These are phyloP conservation scores for Hippasteria phrygiana DNA, from an alignment of 53 echinoderm and acorn worm genomes.

Conservation along the genomic window DNA sequence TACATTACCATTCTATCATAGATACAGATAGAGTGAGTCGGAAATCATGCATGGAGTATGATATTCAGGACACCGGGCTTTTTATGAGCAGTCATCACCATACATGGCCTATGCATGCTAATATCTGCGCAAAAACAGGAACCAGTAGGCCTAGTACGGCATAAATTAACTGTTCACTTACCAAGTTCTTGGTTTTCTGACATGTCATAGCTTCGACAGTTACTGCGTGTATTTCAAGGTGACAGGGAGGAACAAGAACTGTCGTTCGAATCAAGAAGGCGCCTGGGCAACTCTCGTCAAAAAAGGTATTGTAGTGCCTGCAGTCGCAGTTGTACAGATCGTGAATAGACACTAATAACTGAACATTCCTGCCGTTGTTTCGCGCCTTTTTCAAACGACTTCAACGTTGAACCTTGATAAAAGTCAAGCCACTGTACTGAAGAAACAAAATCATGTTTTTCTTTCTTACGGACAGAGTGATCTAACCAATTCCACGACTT, in stretches of 20 bases:
- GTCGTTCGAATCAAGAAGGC: constrained; percentile 54
- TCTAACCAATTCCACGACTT: not conserved
- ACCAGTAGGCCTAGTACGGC: too few relatives aligned
- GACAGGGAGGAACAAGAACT: constrained; percentile 65
- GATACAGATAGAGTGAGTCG: too few relatives aligned
- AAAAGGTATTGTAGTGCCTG: too few relatives aligned
- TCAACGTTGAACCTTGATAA: not conserved
- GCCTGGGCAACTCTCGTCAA: constrained; percentile 51
- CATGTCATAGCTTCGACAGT: constrained; percentile 51
- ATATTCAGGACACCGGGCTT: too few relatives aligned
- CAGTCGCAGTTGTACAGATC: too few relatives aligned
- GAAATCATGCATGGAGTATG: too few relatives aligned
- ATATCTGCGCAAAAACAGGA: too few relatives aligned
- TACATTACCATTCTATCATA: too few relatives aligned
- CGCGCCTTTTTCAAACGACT: not conserved
- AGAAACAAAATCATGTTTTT: not conserved
- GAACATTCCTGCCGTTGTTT: not conserved
- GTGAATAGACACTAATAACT: not conserved
- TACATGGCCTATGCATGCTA: too few relatives aligned
- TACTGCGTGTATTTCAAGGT: constrained; percentile 94
- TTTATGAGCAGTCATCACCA: too few relatives aligned
- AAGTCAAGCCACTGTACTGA: not conserved
- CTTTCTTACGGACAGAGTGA: not conserved
- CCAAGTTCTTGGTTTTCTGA: too few relatives aligned
- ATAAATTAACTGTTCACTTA: too few relatives aligned